Conservation (phyloP, 2,113 vertebrate genomes). For the Sprattus sprattus region DNA sequence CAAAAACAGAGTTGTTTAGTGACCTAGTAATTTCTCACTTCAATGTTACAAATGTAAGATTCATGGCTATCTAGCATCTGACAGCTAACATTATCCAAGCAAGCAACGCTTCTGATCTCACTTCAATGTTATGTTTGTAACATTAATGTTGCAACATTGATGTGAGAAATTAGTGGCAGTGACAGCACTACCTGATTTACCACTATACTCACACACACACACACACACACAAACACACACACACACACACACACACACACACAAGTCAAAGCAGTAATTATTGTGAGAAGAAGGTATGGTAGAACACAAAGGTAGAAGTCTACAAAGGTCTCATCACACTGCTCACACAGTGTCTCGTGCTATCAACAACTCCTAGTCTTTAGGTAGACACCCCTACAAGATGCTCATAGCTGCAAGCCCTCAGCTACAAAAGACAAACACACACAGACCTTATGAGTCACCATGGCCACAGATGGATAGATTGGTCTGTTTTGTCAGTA, state of each 20-base stretch:
- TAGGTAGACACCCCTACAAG: neutral
- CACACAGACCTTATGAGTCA: constrained; percentile 23
- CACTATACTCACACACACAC: too few species aligned
- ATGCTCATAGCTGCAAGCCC: neutral
- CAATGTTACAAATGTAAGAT: too few species aligned
- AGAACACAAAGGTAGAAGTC: neutral
- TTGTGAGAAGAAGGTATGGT: neutral
- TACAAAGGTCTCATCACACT: neutral
- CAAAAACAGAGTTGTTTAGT: too few species aligned
- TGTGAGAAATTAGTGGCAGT: too few species aligned
- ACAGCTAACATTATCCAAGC: too few species aligned
- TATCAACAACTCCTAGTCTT: neutral
- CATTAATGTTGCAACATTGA: too few species aligned
- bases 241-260: neutral
- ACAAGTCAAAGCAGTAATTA: neutral
- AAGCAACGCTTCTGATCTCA: too few species aligned
- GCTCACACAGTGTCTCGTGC: neutral
- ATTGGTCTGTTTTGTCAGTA: neutral
- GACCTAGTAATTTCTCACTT: too few species aligned
- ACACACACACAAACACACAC: neutral
- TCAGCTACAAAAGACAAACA: constrained; percentile 12
- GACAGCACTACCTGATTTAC: too few species aligned
- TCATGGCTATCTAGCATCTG: too few species aligned
- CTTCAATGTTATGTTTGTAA: too few species aligned
- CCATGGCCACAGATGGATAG: neutral